A percentile compares a stretch with the other conserved stretches of the same genome.
Conservation (phyloP, 2,888 invertebrate genomes). For the Pachliopta kotzebuea region DNA sequence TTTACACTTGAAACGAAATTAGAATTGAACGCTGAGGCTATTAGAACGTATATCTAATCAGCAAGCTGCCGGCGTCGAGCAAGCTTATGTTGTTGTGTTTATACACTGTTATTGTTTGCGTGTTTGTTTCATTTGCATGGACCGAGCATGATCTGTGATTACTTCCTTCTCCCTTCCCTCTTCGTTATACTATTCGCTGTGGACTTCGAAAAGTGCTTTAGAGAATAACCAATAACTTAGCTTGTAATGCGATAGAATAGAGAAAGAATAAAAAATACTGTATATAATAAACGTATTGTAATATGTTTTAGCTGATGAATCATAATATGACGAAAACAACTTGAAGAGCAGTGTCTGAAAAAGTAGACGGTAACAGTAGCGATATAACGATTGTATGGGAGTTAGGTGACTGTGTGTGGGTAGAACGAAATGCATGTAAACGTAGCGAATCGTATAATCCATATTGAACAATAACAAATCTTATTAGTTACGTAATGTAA, state of each 20-base stretch:
- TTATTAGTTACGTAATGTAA: conserved; percentile 42
- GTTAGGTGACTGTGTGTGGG: conserved; percentile 65
- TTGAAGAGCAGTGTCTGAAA: conserved; percentile 41
- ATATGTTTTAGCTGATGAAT: conserved; percentile 6
- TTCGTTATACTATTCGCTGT: conserved; percentile 54
- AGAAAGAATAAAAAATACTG: conserved; percentile 11
- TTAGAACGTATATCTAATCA: conserved; percentile 52
- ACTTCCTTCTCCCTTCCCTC: conserved; percentile 57
- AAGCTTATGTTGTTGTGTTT: conserved; percentile 74
- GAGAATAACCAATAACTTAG: conserved; percentile 31
- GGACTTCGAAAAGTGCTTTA: conserved; percentile 42
- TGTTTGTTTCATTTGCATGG: conserved; percentile 78
- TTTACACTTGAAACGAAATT: conserved; percentile 51
- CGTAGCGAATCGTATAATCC: conserved; percentile 50
- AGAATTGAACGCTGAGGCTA: conserved; percentile 63
- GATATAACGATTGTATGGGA: conserved; percentile 50
- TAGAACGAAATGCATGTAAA: conserved; percentile 60
- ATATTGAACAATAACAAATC: conserved; percentile 37
- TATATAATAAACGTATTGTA: conserved; percentile 32
- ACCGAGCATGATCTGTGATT: conserved; percentile 72
- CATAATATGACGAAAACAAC: conserved; percentile 37
- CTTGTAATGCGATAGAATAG: conserved; percentile 31
- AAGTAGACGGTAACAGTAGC: conserved; percentile 53
- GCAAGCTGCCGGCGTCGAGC: conserved; percentile 68
- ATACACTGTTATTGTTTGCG: conserved; percentile 70